phyloP scores from a whole-genome alignment of 2,113 vertebrate species.

The Rhinopomastus cyanomelas region DNA sequence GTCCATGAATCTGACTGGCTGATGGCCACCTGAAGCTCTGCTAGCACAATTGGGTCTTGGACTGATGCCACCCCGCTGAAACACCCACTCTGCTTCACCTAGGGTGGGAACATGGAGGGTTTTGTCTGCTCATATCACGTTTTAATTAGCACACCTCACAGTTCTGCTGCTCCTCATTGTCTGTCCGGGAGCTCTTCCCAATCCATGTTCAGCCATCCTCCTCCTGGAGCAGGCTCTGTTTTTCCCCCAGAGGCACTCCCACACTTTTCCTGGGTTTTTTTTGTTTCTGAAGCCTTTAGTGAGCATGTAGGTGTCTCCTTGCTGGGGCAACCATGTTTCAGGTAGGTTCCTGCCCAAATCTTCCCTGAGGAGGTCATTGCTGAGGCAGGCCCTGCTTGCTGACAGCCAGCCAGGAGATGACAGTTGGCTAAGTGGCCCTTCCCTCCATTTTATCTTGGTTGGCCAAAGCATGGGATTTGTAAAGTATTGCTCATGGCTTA shows the following conservation, averaged over 20 bases:
- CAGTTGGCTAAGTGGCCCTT: accelerated
- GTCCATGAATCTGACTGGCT: not conserved
- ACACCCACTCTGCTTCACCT: not conserved
- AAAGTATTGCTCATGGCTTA: not conserved
- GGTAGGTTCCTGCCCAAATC: not conserved
- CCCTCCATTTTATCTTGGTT: not conserved
- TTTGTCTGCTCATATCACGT: not conserved
- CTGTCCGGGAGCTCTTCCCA: not conserved
- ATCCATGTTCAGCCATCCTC: not conserved
- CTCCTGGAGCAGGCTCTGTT: not conserved
- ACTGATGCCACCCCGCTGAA: not conserved
- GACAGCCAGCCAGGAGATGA: not conserved
- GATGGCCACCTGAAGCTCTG: not conserved
- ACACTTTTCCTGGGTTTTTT: not conserved
- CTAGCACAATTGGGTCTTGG: not conserved
- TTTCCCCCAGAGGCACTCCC: not conserved
- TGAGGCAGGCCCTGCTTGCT: too few species aligned
- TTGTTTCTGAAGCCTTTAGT: not conserved
- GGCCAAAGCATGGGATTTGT: not conserved
- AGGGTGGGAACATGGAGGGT: accelerated
- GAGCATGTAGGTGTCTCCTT: accelerated
- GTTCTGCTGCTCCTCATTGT: not conserved
- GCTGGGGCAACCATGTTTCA: accelerated
- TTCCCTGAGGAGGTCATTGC: not conserved
- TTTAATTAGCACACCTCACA: accelerated